Conservation (phyloP, 30 jellyfish, hydroid and myxozoan genomes). For the Thelohanellus kitauei region DNA sequence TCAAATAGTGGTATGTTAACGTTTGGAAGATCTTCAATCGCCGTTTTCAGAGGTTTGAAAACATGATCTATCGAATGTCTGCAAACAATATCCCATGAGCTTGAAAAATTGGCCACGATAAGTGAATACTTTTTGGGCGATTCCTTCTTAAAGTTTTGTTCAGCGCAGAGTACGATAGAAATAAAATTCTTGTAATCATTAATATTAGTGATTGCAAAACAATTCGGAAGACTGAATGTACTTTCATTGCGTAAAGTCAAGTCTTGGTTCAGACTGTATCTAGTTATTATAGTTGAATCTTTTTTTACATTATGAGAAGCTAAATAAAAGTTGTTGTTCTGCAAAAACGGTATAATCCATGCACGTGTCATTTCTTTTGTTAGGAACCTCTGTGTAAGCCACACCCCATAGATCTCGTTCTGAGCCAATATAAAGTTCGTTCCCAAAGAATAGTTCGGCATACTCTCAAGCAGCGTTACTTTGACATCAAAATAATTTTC, state of each 20-base stretch:
- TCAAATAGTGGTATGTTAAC: conserved; percentile 76
- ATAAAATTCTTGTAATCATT: conserved; percentile 51
- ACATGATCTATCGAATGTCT: neutral
- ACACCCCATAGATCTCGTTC: conserved; percentile 74
- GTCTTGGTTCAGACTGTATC: conserved; percentile 26
- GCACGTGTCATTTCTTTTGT: conserved; percentile 74
- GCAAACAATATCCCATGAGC: too few relatives aligned
- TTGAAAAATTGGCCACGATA: too few relatives aligned
- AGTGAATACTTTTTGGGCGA: too few relatives aligned
- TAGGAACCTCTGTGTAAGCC: conserved; percentile 84
- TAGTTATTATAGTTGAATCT: conserved; percentile 24
- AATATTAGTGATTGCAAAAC: conserved; percentile 42
- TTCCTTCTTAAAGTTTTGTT: too few relatives aligned
- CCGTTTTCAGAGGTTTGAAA: neutral
- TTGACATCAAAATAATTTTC: too few relatives aligned
- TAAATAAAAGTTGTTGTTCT: conserved; percentile 20
- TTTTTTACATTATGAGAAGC: conserved; percentile 47
- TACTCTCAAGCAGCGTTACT: conserved; percentile 29
- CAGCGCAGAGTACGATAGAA: conserved; percentile 51
- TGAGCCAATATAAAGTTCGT: conserved; percentile 72
- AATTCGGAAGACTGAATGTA: conserved; percentile 14
- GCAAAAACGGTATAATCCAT: conserved; percentile 54
- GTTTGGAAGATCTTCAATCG: conserved; percentile 5
- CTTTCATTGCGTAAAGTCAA: conserved; percentile 26
- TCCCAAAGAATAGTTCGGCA: conserved; percentile 49